These are phyloP conservation scores for Muntiacus reevesi DNA, from an alignment of 2,113 vertebrate species.

Conservation along the genomic window DNA sequence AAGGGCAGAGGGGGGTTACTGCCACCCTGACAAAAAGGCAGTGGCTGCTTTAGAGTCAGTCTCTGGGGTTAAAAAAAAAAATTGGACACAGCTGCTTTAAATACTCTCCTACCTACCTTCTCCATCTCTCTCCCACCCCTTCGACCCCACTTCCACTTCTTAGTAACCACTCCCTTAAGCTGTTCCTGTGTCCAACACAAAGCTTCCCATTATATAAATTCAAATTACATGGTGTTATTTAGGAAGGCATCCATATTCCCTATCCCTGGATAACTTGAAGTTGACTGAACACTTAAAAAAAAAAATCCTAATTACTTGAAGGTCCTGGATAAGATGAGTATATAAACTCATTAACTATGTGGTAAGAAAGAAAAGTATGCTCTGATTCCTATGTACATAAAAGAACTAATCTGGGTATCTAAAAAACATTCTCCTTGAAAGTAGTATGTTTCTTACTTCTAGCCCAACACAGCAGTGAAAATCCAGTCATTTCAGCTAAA, in stretches of 20 bases:
- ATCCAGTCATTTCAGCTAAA: conserved; percentile 55
- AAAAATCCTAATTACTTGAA: conserved; percentile 59
- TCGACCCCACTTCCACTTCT: conserved; percentile 49
- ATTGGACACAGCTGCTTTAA: neutral
- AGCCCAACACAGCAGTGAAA: conserved; percentile 40
- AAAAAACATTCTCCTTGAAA: conserved; percentile 45
- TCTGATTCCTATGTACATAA: neutral
- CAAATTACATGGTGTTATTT: conserved; percentile 53
- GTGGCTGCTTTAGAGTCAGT: neutral
- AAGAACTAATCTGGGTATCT: neutral
- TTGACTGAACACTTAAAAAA: conserved; percentile 36
- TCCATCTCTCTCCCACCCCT: conserved; percentile 47
- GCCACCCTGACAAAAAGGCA: neutral
- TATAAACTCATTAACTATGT: conserved; percentile 35
- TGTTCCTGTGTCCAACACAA: conserved; percentile 53
- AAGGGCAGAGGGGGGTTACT: neutral
- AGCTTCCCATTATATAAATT: conserved; percentile 38
- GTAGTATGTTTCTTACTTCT: conserved; percentile 32
- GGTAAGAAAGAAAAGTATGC: conserved; percentile 41
- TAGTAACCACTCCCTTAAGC: conserved; percentile 24
- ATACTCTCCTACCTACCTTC: conserved; percentile 49
- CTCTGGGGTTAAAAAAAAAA: neutral
- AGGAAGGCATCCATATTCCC: conserved; percentile 21
- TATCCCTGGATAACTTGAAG: conserved; percentile 52
- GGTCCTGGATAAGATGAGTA: conserved; percentile 20